These are phyloP conservation scores for Salminus brasiliensis DNA, from an alignment of 2,113 vertebrate genomes.

Conservation along the genomic window DNA sequence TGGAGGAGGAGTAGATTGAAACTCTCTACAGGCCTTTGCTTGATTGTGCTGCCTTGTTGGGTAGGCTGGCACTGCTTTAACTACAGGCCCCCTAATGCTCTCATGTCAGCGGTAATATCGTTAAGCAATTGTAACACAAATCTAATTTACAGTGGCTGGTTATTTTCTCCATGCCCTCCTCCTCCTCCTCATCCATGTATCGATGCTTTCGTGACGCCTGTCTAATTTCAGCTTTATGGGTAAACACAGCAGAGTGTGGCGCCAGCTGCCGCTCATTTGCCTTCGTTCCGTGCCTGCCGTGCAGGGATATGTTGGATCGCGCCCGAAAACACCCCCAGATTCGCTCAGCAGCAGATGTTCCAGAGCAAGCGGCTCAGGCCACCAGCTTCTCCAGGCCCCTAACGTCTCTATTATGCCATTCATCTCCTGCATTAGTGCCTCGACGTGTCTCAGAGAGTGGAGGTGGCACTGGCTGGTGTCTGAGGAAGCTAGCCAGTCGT, in stretches of 20 bases:
- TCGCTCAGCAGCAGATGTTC: slow-evolving; percentile 33
- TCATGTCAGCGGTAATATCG: neutral
- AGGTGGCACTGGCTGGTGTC: neutral
- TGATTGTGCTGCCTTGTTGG: neutral
- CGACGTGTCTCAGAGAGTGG: slow-evolving; percentile 6
- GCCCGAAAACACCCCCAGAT: slow-evolving; percentile 26
- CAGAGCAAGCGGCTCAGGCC: neutral
- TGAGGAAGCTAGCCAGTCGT: neutral
- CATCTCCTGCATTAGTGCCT: slow-evolving; percentile 14
- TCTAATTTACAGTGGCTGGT: slow-evolving; percentile 9
- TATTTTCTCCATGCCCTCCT: slow-evolving; percentile 7
- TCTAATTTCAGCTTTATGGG: slow-evolving; percentile 41
- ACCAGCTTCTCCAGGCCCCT: slow-evolving; percentile 27
- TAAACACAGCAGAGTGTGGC: slow-evolving; percentile 22
- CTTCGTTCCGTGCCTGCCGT: slow-evolving; percentile 27
- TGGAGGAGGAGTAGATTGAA: neutral
- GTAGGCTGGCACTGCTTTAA: neutral
- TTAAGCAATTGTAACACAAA: slow-evolving; percentile 25
- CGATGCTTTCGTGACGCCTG: slow-evolving; percentile 4
- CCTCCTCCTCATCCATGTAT: neutral
- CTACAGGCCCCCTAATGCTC: slow-evolving; percentile 10
- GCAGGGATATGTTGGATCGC: slow-evolving; percentile 11
- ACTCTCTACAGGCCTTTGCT: neutral
- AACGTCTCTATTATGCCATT: slow-evolving; percentile 41
- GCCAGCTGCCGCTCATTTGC: slow-evolving; percentile 48